Percentiles rank a stretch among this genome's conserved stretches.
These are phyloP conservation scores for Muscicapa comitata DNA, from an alignment of 2,797 vertebrate species.

Conservation along the genomic window DNA sequence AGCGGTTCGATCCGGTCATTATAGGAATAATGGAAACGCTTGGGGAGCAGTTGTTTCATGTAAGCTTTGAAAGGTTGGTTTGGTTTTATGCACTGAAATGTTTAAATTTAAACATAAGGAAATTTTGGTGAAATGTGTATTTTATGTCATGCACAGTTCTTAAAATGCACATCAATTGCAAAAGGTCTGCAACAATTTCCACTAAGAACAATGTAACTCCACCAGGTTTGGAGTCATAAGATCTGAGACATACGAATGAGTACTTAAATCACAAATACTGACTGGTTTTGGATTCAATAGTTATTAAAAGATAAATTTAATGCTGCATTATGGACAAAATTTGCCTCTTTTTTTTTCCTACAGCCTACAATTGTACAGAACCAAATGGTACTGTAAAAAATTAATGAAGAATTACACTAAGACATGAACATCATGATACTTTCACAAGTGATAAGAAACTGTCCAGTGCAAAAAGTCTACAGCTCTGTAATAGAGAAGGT, in stretches of 20 bases:
- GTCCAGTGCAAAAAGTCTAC: not conserved
- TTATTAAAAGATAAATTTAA: not conserved
- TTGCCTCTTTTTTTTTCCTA: not conserved
- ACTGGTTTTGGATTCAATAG: not conserved
- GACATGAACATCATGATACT: not conserved
- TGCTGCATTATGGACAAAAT: not conserved
- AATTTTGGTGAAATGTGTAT: not conserved
- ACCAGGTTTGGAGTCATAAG: not conserved
- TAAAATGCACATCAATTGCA: not conserved
- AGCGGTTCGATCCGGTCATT: conserved; percentile 85
- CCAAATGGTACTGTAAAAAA: not conserved
- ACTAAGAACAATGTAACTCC: not conserved
- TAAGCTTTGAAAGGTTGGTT: conserved; percentile 89
- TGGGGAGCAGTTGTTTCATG: conserved; percentile 88
- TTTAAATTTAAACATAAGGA: not conserved
- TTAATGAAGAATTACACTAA: not conserved
- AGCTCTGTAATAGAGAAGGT: not conserved
- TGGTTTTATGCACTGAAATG: conserved; percentile 83
- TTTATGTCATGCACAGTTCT: not conserved
- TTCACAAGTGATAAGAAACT: not conserved
- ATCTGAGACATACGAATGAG: not conserved
- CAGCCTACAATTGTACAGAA: not conserved
- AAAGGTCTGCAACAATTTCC: not conserved
- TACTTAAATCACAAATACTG: not conserved
- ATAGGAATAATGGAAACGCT: conserved; percentile 88